phyloP scores from a whole-genome alignment of 2,888 invertebrate species.

The Drosophila meridionalis region DNA sequence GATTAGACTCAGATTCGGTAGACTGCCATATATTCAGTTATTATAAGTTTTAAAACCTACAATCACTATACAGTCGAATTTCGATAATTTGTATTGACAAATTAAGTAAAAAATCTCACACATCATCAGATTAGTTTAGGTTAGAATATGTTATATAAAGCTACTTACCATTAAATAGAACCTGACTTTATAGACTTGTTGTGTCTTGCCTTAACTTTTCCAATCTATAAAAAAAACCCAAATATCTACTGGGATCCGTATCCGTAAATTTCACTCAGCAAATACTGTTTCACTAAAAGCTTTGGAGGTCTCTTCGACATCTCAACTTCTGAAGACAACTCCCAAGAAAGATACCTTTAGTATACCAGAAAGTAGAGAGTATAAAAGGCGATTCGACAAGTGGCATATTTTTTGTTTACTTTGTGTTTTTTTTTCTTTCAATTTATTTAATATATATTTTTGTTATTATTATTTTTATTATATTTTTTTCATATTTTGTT shows the following conservation, averaged over 20 bases:
- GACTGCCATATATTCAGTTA: no score
- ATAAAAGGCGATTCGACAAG: background rate
- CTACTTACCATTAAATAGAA: no score
- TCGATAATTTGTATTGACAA: background rate
- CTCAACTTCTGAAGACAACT: background rate
- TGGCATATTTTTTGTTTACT: conserved; percentile 19
- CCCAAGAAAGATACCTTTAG: background rate
- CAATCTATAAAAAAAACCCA: no score
- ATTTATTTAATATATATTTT: conserved; percentile 19
- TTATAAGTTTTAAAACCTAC: no score
- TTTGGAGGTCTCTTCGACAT: background rate
- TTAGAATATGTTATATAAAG: no score
- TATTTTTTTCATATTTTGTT: conserved; percentile 4
- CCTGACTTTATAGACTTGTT: no score
- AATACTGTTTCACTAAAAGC: background rate
- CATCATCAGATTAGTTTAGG: no score
- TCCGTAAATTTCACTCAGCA: background rate
- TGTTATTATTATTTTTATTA: conserved; percentile 1
- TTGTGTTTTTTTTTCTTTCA: background rate
- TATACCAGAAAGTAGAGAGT: background rate
- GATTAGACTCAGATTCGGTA: background rate
- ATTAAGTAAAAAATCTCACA: background rate
- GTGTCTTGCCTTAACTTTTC: no score
- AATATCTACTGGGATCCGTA: no score
- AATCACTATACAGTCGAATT: background rate